Evolutionary conservation across 1,140 invertebrate species (phyloP).

Genomic region (Drosophila nannoptera): DNA sequence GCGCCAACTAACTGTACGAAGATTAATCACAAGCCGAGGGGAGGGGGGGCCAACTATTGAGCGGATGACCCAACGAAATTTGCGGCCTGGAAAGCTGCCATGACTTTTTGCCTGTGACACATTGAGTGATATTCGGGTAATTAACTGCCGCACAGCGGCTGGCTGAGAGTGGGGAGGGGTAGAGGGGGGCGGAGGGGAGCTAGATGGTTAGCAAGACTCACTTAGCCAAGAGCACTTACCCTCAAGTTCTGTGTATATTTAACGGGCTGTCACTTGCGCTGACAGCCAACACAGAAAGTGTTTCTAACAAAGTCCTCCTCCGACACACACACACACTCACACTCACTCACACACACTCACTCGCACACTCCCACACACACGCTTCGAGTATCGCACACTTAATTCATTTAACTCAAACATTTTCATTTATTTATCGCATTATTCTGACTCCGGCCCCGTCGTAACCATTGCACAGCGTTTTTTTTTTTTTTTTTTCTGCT

Average conservation of each 20-base stretch:
- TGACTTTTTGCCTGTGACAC: constrained; percentile 63
- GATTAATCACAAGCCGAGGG: constrained; percentile 17
- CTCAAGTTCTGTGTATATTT: constrained; percentile 44
- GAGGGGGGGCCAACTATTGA: constrained; percentile 1
- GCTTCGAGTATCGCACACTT: constrained; percentile 65
- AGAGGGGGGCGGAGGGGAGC: not conserved
- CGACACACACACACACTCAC: no score
- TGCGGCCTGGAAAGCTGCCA: constrained; percentile 7
- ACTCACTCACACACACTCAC: no score
- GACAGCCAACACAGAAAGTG: constrained; percentile 73
- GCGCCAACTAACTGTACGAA: not conserved
- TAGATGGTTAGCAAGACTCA: not conserved
- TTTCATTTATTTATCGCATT: constrained; percentile 78
- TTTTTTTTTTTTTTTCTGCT: constrained; percentile 23
- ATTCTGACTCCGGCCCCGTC: constrained; percentile 38
- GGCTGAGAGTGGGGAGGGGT: not conserved
- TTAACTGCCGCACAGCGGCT: constrained; percentile 48
- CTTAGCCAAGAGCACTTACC: constrained; percentile 32
- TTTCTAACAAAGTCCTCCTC: constrained; percentile 68
- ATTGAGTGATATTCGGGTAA: constrained; percentile 71
- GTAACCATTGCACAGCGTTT: constrained; percentile 41
- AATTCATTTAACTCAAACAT: constrained; percentile 78
- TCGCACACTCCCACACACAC: no score
- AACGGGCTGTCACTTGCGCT: constrained; percentile 61
- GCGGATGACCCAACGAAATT: constrained; percentile 5